Evolutionary conservation across 2,888 invertebrate genomes (phyloP), one percentile per base, ranked within the genome.

Genomic region (Tenthredo distinguenda): DNA sequence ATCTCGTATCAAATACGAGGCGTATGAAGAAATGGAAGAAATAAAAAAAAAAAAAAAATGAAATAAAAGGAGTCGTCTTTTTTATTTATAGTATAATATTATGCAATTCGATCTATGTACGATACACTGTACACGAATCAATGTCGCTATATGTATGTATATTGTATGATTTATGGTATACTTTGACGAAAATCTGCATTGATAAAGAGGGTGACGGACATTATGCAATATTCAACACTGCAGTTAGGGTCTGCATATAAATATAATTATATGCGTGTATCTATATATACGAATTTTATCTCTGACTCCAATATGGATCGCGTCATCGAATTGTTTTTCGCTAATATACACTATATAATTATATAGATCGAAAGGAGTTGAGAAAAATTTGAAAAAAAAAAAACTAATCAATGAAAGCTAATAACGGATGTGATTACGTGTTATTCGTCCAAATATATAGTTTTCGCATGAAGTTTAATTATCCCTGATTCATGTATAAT

Each of bases 1-100:
- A 79, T n/a, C 79, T 58, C 58, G 79, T 79, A 79, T 58, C 34
- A 79, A 79, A 79, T 79, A 79, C 58, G 79, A 58, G 79, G 79
- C 79, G 55, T 12, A 26, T 21, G 2, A 21, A 26, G 21, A 18
- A 76, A 21, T 6, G 43, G 31, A 21, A 15, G 62, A 37, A 7
- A 31, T 15, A 37, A 43, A 7, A 62, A 26, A n/a, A 21, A 21
- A 40, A 26, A 10, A 65, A 12, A 21, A 31, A 65, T 4, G 21
- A 76, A 4, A 65, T 5, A 65, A 15, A 9, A 34, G 31, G 18
- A 43, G 37, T 40, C 31, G 77, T 21, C 43, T 72, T 72, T 72
- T 37, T 72, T 37, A 72, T 72, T 40, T 40, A 72, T 18, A 21
- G 21, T 18, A 40, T 72, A 72, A 21, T 72, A 72, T 72, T n/a